phyloP scores from a whole-genome alignment of 2,888 invertebrate species.

The Andrena hattorfiana region DNA sequence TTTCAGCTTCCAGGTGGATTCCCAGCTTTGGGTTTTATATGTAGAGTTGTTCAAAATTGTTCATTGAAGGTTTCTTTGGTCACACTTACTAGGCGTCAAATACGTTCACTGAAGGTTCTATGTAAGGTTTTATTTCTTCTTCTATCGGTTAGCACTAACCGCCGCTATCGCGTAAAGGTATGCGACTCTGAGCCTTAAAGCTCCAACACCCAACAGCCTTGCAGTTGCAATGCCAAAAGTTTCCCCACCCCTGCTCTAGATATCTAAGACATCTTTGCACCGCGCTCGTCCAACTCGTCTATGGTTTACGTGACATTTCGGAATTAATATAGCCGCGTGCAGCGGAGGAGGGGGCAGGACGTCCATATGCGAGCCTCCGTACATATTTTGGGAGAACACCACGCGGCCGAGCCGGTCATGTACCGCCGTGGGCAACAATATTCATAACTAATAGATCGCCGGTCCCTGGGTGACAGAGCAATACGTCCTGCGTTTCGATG shows the following conservation, averaged over 20 bases:
- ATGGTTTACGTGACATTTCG: slow-evolving; percentile 80
- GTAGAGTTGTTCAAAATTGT: too few relatives aligned
- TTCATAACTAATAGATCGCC: slow-evolving; percentile 84
- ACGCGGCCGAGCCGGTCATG: slow-evolving; percentile 76
- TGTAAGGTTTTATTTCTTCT: too few relatives aligned
- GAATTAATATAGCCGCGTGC: slow-evolving; percentile 77
- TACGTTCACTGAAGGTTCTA: too few relatives aligned
- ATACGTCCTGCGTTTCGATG: slow-evolving; percentile 83
- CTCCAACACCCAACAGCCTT: too few relatives aligned
- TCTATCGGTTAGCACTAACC: too few relatives aligned
- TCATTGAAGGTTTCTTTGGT: too few relatives aligned
- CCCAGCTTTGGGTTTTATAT: too few relatives aligned
- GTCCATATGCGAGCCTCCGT: slow-evolving; percentile 67
- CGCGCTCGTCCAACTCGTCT: slow-evolving; percentile 52
- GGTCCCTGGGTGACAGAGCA: slow-evolving; percentile 83
- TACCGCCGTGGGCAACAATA: slow-evolving; percentile 84
- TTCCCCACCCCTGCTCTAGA: not conserved
- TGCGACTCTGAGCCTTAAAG: too few relatives aligned
- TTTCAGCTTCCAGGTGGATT: too few relatives aligned
- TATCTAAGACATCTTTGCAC: slow-evolving; percentile 24
- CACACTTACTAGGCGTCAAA: too few relatives aligned
- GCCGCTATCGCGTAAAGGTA: too few relatives aligned
- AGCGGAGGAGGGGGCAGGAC: slow-evolving; percentile 30
- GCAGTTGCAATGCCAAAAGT: not conserved
- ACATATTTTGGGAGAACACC: slow-evolving; percentile 81